These are phyloP conservation scores for Sesamia nonagrioides DNA, from an alignment of 1,140 invertebrate species.

Conservation along the genomic window DNA sequence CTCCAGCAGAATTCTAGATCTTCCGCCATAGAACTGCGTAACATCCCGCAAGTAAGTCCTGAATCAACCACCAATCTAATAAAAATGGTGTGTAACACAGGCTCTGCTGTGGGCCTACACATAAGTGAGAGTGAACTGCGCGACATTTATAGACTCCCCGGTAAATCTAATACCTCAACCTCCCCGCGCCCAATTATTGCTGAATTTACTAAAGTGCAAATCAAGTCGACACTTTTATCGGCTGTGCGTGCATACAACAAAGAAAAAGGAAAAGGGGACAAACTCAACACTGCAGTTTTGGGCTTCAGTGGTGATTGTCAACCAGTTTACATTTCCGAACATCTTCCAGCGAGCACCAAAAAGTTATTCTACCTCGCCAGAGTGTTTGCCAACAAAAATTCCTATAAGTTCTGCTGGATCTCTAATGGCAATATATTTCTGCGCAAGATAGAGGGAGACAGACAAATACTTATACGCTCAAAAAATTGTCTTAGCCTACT, in stretches of 20 bases:
- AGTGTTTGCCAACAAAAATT: too few relatives aligned
- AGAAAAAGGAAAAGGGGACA: too few relatives aligned
- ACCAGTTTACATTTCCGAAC: too few relatives aligned
- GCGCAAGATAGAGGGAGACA: background rate
- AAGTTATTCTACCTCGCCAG: too few relatives aligned
- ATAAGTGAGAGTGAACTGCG: background rate
- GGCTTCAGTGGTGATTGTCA: too few relatives aligned
- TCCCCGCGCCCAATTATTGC: too few relatives aligned
- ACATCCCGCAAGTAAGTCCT: background rate
- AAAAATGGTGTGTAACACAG: background rate
- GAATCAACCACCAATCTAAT: background rate
- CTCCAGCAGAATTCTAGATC: background rate
- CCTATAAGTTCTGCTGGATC: too few relatives aligned
- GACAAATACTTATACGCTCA: background rate
- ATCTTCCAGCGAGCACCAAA: too few relatives aligned
- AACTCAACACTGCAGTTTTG: too few relatives aligned
- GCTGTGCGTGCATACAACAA: too few relatives aligned
- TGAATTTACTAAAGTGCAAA: too few relatives aligned
- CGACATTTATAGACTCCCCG: background rate
- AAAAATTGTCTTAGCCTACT: background rate
- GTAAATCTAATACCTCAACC: background rate
- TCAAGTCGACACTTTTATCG: too few relatives aligned
- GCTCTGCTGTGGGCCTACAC: background rate
- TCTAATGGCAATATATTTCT: conserved; percentile 2
- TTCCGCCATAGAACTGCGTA: background rate